Base-by-base conservation (phyloP, 1,140 invertebrate species). In the Drosophila baimaii region DNA sequence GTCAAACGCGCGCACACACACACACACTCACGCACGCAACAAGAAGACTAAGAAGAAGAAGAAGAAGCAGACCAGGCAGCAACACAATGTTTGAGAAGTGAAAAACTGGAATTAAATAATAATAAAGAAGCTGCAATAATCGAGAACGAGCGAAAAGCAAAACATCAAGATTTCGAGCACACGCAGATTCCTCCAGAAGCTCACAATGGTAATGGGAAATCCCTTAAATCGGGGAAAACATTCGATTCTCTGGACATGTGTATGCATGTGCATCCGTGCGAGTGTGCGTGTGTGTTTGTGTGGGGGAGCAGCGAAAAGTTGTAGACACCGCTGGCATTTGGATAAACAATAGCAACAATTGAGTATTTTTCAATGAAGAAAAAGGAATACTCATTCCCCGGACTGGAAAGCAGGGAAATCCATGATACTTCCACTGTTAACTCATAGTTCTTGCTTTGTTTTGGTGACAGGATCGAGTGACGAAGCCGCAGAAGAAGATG, bases 401-500 rank as follows among this genome's bases (percentile, higher is more conserved):
- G 19, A 17, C 27, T 51, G 25, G 12, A 17, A 13, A 3, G 12
- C 15, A 17, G 3, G 12, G 2, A 33, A 31, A 35, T 31, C 6
- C 10, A 3, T 5, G 23, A 23, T n/a, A n/a, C 51, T 47, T 46
- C 46, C 51, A 9, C n/a, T n/a, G 6, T 73, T 44, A 73, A 39
- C 58, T 81, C 33, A 56, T 62, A 46, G 70, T 72, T 65, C 10
- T 54, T 61, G 61, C 54, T 66, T 52, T 69, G 31, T 80, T 78
- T 76, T n/a, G 17, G 17, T n/a, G 8, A 51, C 64, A 91, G 90
- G 90, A 91, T 85, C 90, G 90, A 84, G 90, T 91, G 43, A 91
- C 90, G 47, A 91, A 91, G 72, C 90, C 90, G 52, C 90, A 91
- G 56, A 91, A 91, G 49, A 91, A 91, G 62, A 91, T 91, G 90